Base-by-base conservation (phyloP, 2,797 vertebrate species). In the Atherinosoma microstoma region DNA sequence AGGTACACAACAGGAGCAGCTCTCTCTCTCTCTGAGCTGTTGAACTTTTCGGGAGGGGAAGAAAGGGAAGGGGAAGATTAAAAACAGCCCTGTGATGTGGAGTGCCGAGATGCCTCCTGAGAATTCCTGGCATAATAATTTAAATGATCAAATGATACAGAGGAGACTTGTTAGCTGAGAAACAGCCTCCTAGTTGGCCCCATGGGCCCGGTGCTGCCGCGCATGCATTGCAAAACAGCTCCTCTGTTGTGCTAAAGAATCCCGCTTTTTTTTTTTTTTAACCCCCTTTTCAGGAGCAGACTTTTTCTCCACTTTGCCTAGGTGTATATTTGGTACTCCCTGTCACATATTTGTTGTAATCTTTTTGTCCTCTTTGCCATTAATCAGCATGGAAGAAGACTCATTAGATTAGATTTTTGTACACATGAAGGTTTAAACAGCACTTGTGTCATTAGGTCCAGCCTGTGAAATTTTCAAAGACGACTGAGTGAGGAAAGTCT, bases 81-180 rank as follows among this genome's bases (percentile, higher is more conserved):
- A 95, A 95, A 95, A 94, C 93, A 94, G 91, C 92, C 87, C 90
- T 95, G 94, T 96, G 95, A 95, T 94, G 94, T 95, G 92, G 92
- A 94, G 94, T 94, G 93, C 92, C 90, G 91, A 92, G 92, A 86
- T 90, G 91, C 93, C 94, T 94, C 94, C 91, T 92, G 95, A 95
- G 95, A 87, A 94, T 95, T 95, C 93, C 93, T 95, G 94, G 95
- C 95, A 95, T 95, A 95, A 95, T 95, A 95, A 95, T 95, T 95
- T 95, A 95, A 95, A 95, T 95, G 95, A 95, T 95, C 95, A 95
- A 95, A 95, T 95, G 94, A 95, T 95, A 93, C 95, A 95, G 95
- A 94, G 94, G 95, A 95, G 95, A 95, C 95, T 95, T 95, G 95
- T 95, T 95, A 95, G 95, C 91, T 92, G 92, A 94, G 94, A 95